Conservation (phyloP, 1,140 invertebrate genomes). For the Drosophila busckii region DNA sequence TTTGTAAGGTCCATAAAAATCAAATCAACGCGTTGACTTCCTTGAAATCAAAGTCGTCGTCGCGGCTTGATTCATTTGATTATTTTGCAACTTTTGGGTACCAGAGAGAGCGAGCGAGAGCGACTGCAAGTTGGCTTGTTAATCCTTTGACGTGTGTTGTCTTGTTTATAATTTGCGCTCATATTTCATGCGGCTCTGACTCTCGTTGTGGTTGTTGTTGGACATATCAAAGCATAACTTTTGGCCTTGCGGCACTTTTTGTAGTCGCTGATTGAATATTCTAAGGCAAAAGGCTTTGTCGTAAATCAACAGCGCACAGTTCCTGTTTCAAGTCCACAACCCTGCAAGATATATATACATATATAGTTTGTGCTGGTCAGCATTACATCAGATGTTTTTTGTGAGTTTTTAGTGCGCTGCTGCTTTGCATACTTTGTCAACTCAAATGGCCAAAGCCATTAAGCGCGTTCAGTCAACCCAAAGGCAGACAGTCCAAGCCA, state of each 20-base stretch:
- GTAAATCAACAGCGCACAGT: constrained; percentile 62
- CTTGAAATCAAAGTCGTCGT: constrained; percentile 60
- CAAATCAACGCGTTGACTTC: constrained; percentile 50
- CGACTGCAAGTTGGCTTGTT: constrained; percentile 33
- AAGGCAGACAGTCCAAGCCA: background rate
- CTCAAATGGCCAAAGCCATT: constrained; percentile 9
- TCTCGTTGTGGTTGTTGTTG: constrained; percentile 18
- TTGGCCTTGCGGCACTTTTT: constrained; percentile 71
- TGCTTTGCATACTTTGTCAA: too few relatives aligned
- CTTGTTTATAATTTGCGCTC: constrained; percentile 73
- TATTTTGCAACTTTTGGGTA: constrained; percentile 15
- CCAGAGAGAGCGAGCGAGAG: background rate
- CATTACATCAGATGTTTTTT: constrained; percentile 31
- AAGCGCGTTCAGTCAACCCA: constrained; percentile 34
- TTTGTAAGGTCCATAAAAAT: constrained; percentile 28
- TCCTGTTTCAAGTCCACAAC: constrained; percentile 18
- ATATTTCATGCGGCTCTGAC: constrained; percentile 60
- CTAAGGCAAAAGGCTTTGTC: constrained; percentile 53
- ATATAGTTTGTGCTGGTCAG: constrained; percentile 16
- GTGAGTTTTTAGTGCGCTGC: too few relatives aligned
- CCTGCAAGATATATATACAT: constrained; percentile 26
- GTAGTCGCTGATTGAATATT: constrained; percentile 71
- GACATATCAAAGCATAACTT: constrained; percentile 32
- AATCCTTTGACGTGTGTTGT: constrained; percentile 76
- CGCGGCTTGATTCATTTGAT: constrained; percentile 42